Base-by-base conservation (phyloP, 2,797 vertebrate genomes). In the Notamacropus eugenii region DNA sequence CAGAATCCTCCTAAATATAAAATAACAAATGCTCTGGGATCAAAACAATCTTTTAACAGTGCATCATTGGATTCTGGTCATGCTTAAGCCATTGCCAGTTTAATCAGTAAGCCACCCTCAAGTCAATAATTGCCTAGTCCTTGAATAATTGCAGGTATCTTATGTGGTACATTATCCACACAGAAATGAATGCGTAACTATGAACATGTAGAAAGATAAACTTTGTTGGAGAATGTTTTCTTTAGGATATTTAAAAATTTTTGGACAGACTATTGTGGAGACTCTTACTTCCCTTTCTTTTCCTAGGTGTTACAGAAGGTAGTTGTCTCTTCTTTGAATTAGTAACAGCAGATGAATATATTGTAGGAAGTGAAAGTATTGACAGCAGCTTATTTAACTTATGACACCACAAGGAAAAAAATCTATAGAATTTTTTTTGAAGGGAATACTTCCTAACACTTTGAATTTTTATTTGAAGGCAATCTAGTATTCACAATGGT, bases 51-150 rank as follows among this genome's bases (percentile, higher is more conserved):
- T 97, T 97, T 92, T 95, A 95, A 40, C 92, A 93, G 96, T 93
- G 97, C 95, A 57, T 92, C 92, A 90, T 96, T 97, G 90, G 96
- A 62, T 90, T 97, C 74, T 93, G 82, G 95, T 98, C 59, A 97
- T 97, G 40, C 96, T 97, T 97, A 95, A 96, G 92, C 95, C 14
- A 13, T 90, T 93, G 57, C 87, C 93, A 92, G 31, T 95, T 93
- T 96, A 96, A 98, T 94, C 94, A 97, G 97, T 94, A 98, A 97
- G 97, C 57, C 91, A 82, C 94, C 74, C 40, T 95, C 1, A 96
- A 97, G 94, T 94, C 95, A 95, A 55, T 97, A 92, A 97, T 95
- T 94, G 93, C 50, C 93, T 98, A 98, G 93, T 94, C 0, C 95
- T 97, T 0, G 11, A 97, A 94, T 97, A 55, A 91, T 40, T 24